phyloP scores from a whole-genome alignment of 2,797 vertebrate species.

The Liparis tanakae region DNA sequence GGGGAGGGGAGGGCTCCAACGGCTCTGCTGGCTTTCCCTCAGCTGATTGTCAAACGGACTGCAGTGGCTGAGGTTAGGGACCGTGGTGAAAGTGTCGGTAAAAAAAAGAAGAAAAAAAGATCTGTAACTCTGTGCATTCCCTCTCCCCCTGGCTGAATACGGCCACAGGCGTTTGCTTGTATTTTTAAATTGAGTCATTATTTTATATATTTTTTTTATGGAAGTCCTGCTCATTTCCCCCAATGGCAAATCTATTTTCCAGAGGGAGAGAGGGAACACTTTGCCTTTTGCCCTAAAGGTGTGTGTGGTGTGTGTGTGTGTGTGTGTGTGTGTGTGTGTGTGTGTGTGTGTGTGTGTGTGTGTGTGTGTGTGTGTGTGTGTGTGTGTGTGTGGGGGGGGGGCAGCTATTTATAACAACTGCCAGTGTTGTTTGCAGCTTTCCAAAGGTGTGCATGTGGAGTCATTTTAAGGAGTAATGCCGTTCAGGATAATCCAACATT shows the following conservation, averaged over 20 bases:
- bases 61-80: slow-evolving; percentile 74
- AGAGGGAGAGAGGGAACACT: slow-evolving; percentile 27
- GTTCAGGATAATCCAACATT: background rate
- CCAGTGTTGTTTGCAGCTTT: slow-evolving; percentile 66
- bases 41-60: slow-evolving; percentile 84
- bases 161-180: rapidly evolving
- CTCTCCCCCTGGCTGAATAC: background rate
- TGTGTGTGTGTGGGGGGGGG: too few relatives aligned
- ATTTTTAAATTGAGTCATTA: background rate
- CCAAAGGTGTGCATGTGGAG: slow-evolving; percentile 59
- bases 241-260: background rate
- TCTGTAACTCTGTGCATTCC: too few relatives aligned
- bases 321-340: too few relatives aligned
- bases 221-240: background rate
- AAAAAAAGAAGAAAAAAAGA: slow-evolving; percentile 19
- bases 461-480: slow-evolving; percentile 14
- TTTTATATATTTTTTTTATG: background rate
- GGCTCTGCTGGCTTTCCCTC: slow-evolving; percentile 71
- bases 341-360: too few relatives aligned
- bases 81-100: slow-evolving; percentile 41
- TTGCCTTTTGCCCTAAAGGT: slow-evolving; percentile 45
- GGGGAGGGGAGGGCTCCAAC: slow-evolving; percentile 15
- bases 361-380: too few relatives aligned
- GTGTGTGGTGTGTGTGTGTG: too few relatives aligned
- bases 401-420: slow-evolving; percentile 64